Evolutionary conservation across 2,113 vertebrate species (phyloP).

Genomic region (Nannobrachium achirus): DNA sequence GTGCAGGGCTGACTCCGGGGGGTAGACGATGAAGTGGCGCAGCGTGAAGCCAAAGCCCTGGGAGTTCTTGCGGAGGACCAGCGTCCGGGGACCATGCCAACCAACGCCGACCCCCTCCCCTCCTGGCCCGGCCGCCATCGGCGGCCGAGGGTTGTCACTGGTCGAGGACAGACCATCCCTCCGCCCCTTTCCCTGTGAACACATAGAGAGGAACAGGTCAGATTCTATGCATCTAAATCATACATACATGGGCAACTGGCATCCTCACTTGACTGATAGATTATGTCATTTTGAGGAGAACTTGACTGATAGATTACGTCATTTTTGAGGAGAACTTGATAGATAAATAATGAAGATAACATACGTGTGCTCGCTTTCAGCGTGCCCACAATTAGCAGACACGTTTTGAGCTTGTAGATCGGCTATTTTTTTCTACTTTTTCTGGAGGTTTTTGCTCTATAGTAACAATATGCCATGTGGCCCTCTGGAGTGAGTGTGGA

Average conservation of each 20-base stretch:
- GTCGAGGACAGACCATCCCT: constrained; percentile 87
- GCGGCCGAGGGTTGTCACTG: constrained; percentile 81
- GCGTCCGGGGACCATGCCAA: constrained; percentile 88
- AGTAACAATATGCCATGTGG: no score
- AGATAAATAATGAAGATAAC: no score
- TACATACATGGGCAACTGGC: no score
- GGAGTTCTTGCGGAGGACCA: constrained; percentile 89
- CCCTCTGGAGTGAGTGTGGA: no score
- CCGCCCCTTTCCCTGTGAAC: constrained; percentile 80
- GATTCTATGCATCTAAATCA: neutral
- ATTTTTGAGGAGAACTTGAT: neutral
- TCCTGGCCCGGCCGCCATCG: constrained; percentile 77
- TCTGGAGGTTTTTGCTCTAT: no score
- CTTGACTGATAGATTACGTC: no score
- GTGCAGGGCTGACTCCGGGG: constrained; percentile 90
- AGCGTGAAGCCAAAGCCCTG: constrained; percentile 97
- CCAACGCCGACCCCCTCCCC: constrained; percentile 81
- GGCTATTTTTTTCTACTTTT: no score
- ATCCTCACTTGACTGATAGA: no score
- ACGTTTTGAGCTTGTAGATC: no score
- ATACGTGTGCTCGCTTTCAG: no score
- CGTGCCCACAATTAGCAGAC: no score
- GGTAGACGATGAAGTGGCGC: constrained; percentile 98
- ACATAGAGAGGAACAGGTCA: constrained; percentile 29
- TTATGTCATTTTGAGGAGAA: no score